These are phyloP conservation scores for Epistrophella euchroma DNA, from an alignment of 2,888 invertebrate genomes.

Conservation along the genomic window DNA sequence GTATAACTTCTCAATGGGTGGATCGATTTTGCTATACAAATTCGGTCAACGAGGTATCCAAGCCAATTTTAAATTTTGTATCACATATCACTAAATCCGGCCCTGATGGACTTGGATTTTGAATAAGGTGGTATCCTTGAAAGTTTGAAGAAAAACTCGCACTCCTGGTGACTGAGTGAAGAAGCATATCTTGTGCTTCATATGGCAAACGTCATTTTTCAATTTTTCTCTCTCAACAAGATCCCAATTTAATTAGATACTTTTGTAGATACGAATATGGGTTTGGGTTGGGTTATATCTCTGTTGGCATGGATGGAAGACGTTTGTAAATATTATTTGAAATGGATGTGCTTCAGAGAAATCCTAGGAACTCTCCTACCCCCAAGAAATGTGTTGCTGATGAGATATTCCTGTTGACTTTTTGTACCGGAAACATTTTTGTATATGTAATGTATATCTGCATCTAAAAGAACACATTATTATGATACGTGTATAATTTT, in stretches of 20 bases:
- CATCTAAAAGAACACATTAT: background rate
- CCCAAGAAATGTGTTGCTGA: background rate
- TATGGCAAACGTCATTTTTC: slow-evolving; percentile 70
- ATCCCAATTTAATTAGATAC: slow-evolving; percentile 70
- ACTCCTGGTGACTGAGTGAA: slow-evolving; percentile 31
- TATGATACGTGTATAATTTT: background rate
- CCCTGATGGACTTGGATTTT: background rate
- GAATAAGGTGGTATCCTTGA: background rate
- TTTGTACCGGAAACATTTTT: background rate
- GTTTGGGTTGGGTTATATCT: background rate
- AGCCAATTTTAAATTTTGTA: background rate
- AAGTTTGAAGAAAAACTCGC: slow-evolving; percentile 23
- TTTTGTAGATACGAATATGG: slow-evolving; percentile 50
- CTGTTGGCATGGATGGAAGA: background rate
- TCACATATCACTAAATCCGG: background rate
- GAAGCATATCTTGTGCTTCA: slow-evolving; percentile 60
- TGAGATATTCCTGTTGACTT: background rate
- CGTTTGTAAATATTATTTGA: slow-evolving; percentile 17
- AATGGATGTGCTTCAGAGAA: slow-evolving; percentile 1
- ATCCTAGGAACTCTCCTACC: background rate
- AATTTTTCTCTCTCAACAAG: slow-evolving; percentile 62
- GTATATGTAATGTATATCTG: background rate
- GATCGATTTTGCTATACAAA: no score
- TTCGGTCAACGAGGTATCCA: no score
- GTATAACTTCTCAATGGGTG: no score